Evolutionary conservation across 2,797 vertebrate genomes (phyloP).

Genomic region (Epinephelus awoara): DNA sequence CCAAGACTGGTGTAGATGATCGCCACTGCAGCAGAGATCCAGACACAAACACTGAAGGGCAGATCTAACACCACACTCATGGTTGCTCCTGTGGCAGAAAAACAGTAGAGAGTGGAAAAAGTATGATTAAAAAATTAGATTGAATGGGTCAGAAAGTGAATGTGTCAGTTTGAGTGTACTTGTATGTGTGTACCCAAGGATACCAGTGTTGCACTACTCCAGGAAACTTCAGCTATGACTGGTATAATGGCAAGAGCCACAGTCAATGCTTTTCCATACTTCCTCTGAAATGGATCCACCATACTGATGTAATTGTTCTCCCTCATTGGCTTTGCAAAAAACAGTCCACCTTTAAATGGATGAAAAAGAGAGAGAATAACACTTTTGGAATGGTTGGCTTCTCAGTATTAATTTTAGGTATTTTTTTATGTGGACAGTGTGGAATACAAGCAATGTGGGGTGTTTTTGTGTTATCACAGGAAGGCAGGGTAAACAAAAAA

Average conservation of each 20-base stretch:
- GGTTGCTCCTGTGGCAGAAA: slow-evolving; percentile 70
- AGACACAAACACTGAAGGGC: slow-evolving; percentile 71
- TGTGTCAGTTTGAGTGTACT: too few relatives aligned
- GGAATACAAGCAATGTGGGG: too few relatives aligned
- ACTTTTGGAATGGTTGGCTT: too few relatives aligned
- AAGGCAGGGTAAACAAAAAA: too few relatives aligned
- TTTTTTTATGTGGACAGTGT: too few relatives aligned
- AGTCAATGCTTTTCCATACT: slow-evolving; percentile 54
- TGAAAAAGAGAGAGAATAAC: neutral
- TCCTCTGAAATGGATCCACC: slow-evolving; percentile 67
- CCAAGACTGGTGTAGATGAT: slow-evolving; percentile 83
- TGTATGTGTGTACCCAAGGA: slow-evolving; percentile 28
- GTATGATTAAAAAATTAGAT: neutral
- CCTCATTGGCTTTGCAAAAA: slow-evolving; percentile 24
- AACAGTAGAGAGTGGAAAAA: too few relatives aligned
- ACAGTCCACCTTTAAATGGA: slow-evolving; percentile 3
- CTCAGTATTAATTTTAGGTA: too few relatives aligned
- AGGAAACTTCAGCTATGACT: slow-evolving; percentile 39
- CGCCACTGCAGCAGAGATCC: slow-evolving; percentile 77
- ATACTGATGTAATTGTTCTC: slow-evolving; percentile 40
- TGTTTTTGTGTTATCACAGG: too few relatives aligned
- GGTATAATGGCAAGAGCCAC: slow-evolving; percentile 37
- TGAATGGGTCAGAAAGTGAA: too few relatives aligned
- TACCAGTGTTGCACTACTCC: slow-evolving; percentile 25
- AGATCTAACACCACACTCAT: slow-evolving; percentile 81